Conservation (phyloP, 2,113 vertebrate genomes). For the Recurvirostra avosetta region DNA sequence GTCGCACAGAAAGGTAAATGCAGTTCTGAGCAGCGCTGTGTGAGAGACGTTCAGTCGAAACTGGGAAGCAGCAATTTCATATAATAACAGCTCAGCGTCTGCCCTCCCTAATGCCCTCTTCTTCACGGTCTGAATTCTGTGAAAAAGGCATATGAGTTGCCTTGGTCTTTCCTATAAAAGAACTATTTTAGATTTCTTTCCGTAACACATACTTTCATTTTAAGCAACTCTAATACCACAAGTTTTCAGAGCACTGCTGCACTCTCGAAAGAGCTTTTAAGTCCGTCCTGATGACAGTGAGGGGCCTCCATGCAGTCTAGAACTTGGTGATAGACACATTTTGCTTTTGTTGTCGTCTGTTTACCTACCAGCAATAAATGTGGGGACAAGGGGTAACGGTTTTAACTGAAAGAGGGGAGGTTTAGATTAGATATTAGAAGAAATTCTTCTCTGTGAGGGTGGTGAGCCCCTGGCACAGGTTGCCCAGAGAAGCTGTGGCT, state of each 20-base stretch:
- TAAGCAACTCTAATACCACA: neutral
- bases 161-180: neutral
- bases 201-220: rapidly evolving
- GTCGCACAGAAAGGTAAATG: neutral
- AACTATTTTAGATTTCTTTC: neutral
- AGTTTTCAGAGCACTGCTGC: neutral
- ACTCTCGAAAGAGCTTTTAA: neutral
- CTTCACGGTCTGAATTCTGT: neutral
- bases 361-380: neutral
- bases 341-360: neutral
- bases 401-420: neutral
- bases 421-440: neutral
- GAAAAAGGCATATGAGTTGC: neutral
- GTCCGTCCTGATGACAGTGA: neutral
- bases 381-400: neutral
- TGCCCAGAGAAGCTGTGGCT: neutral
- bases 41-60: neutral
- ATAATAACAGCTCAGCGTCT: neutral
- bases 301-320: neutral
- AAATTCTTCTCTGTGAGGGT: neutral
- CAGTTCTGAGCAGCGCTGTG: neutral
- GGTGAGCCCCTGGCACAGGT: neutral
- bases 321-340: neutral
- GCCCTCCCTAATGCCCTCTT: neutral
- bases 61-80: neutral